Percentiles rank a stretch among this genome's conserved stretches.
These are phyloP conservation scores for Panagrolaimus sp. DNA, from an alignment of 1,140 invertebrate species.

Conservation along the genomic window DNA sequence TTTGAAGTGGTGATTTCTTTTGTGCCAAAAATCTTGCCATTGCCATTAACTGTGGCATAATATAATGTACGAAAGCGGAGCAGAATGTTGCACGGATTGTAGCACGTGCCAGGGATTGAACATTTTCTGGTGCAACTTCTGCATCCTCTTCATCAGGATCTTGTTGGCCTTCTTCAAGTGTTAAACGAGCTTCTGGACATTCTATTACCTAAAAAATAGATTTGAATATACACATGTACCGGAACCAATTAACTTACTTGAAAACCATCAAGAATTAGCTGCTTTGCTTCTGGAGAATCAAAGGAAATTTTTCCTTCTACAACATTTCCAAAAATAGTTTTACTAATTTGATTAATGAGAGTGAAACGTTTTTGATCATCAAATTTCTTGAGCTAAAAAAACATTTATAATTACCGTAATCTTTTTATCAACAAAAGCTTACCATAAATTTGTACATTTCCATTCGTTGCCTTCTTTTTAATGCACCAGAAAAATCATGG, in stretches of 20 bases:
- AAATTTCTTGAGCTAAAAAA: neutral
- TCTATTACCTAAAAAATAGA: neutral
- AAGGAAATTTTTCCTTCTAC: neutral
- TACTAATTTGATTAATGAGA: conserved; percentile 4
- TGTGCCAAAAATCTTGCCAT: conserved; percentile 5
- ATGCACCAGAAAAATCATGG: neutral
- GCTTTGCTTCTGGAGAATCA: conserved; percentile 1
- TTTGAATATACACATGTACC: neutral
- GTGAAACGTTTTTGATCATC: conserved; percentile 2
- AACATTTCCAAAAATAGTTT: conserved; percentile 1
- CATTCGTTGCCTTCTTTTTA: neutral
- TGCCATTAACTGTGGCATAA: conserved; percentile 3
- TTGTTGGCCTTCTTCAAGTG: neutral
- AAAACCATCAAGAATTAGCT: neutral
- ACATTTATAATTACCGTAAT: too few relatives aligned
- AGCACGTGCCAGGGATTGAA: neutral
- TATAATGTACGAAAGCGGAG: conserved; percentile 1
- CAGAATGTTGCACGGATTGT: conserved; percentile 1
- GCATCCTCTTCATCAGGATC: neutral
- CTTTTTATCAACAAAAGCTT: too few relatives aligned
- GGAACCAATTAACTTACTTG: neutral
- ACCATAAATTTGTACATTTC: conserved; percentile 3
- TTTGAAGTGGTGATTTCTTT: neutral
- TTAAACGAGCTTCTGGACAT: neutral
- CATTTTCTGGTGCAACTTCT: neutral